These are phyloP conservation scores for Nebria salina DNA, from an alignment of 2,888 invertebrate genomes.

Conservation along the genomic window DNA sequence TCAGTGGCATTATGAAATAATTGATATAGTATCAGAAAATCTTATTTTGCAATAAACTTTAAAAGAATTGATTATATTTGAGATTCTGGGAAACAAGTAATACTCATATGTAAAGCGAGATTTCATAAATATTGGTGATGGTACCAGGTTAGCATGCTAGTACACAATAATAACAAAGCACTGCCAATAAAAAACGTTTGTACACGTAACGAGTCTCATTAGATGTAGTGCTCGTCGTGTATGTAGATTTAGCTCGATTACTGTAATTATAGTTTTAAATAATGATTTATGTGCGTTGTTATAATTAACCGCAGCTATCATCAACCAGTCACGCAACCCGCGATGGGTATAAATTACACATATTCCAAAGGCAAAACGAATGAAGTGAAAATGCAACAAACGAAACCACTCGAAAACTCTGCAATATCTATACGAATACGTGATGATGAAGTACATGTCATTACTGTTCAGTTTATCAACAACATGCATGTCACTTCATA, in stretches of 20 bases:
- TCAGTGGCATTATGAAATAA: too few species aligned
- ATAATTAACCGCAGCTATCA: slow-evolving; percentile 42
- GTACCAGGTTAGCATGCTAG: slow-evolving; percentile 18
- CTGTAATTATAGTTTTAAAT: slow-evolving; percentile 44
- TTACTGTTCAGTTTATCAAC: background rate
- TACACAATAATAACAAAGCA: slow-evolving; percentile 29
- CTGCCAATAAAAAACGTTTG: background rate
- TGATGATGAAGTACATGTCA: background rate
- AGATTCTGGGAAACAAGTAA: too few species aligned
- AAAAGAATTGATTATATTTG: too few species aligned
- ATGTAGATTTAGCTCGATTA: slow-evolving; percentile 42
- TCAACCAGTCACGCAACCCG: slow-evolving; percentile 30
- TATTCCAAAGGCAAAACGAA: background rate
- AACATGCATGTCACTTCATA: background rate
- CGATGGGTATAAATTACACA: slow-evolving; percentile 17
- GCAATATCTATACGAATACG: background rate
- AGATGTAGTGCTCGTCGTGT: slow-evolving; percentile 36
- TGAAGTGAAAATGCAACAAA: background rate
- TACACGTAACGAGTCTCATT: slow-evolving; percentile 37
- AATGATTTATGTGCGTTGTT: slow-evolving; percentile 43
- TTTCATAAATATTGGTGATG: background rate
- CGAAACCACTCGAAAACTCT: background rate
- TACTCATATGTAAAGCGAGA: background rate
- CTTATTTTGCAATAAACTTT: too few species aligned
- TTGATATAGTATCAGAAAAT: too few species aligned